Base-by-base conservation (phyloP, 2,888 invertebrate genomes). In the Troides helena region DNA sequence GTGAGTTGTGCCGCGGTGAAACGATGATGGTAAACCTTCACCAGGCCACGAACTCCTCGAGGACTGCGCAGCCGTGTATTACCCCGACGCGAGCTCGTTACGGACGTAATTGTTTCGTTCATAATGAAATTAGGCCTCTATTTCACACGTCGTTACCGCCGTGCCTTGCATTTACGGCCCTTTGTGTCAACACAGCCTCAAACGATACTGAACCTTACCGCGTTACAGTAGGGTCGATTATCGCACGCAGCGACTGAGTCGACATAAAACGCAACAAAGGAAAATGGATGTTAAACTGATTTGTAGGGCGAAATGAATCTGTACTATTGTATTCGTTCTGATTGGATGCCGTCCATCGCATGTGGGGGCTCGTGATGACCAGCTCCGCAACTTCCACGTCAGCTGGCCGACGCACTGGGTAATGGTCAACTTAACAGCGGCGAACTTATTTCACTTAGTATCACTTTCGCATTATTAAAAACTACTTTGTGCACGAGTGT, bases 91-190 rank as follows among this genome's bases (percentile, higher is more conserved):
- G 68, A 73, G 72, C 66, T 74, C 66, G 50, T 72, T 72, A 68
- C 68, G 69, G 74, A 73, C 71, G 73, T 76, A 80, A 80, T 77
- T 81, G 83, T 83, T 83, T 81, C 77, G 75, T 78, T 77, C 77
- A 79, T 84, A 85, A 85, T 84, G 80, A 84, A 85, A 85, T 85
- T 84, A 85, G 80, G 76, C 75, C 81, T 82, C 81, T 76, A 85
- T 85, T 85, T 82, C 79, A 81, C 83, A 84, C 80, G 77, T 79
- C 75, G 79, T 79, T 79, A 80, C 68, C 74, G 75, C 77, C 53
- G 53, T 70, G 78, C 76, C 71, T 69, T 72, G 69, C 72, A 76
- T 76, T 78, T 79, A 76, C 75, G 73, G 72, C 72, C 76, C 79
- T 79, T 79, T 78, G 79, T 79, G 69, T 63, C 21, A 56, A 23